Base-by-base conservation (phyloP, 2,797 vertebrate species). In the Peromyscus attwateri region DNA sequence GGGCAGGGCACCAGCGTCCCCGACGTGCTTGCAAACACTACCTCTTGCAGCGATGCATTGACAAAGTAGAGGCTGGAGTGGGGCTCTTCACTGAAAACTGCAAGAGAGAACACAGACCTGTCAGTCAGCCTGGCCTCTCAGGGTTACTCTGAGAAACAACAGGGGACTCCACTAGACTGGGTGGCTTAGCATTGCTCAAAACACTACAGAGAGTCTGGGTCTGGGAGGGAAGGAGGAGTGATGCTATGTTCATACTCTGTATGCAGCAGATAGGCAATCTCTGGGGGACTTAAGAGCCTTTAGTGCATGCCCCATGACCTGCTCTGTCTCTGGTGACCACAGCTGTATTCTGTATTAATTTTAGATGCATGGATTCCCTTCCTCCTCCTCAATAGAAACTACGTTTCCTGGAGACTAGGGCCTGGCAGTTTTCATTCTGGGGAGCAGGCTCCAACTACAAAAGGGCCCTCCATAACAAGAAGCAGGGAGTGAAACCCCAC, bases 31-130 rank as follows among this genome's bases (percentile, higher is more conserved):
- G 99, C 99, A 98, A 99, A 99, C 99, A 99, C 99, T 99, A 99
- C 99, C 99, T 99, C 99, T 99, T 99, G 99, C 99, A 99, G 98
- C 99, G 99, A 99, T 99, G 99, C 99, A 99, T 99, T 99, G 99
- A 99, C 99, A 99, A 99, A 99, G 98, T 99, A 99, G 98, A 99
- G 99, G 99, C 99, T 99, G 99, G 99, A 99, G 96, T 99, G 99
- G 98, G 99, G 99, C 98, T 99, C 99, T 98, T 99, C 99, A 99
- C 99, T 99, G 99, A 99, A 99, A 99, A 99, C 99, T 99, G 99
- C 43, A 98, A 92, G 97, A 96, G 79, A 97, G 73, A 98, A 68
- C 73, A 97, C 62, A 37, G 81, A n/a, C 4, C 2, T 0, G 40
- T 8, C 25, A 1, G 37, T 1, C 92, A 60, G 21, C 46, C 25